Evolutionary conservation across 2,888 invertebrate genomes (phyloP).

Genomic region (Polietes domitor): DNA sequence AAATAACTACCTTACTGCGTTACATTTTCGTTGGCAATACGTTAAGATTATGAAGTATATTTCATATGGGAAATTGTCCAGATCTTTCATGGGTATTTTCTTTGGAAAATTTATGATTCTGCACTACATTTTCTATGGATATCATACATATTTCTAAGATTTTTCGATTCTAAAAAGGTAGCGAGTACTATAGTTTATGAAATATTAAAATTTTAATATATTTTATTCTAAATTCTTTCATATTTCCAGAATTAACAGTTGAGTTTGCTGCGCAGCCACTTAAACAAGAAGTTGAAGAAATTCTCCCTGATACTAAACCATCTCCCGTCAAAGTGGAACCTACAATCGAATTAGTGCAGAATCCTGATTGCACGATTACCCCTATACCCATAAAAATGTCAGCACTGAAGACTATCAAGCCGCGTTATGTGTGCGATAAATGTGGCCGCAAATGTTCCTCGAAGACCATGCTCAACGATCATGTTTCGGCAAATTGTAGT

Average conservation of each 20-base stretch:
- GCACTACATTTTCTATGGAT: too few species aligned
- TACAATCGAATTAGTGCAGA: neutral
- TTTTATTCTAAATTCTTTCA: neutral
- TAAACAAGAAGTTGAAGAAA: slow-evolving; percentile 42
- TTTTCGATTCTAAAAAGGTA: too few species aligned
- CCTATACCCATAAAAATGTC: slow-evolving; percentile 23
- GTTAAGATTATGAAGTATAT: too few species aligned
- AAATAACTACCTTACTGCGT: too few species aligned
- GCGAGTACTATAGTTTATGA: too few species aligned
- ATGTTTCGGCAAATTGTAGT: slow-evolving; percentile 69
- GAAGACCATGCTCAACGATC: slow-evolving; percentile 68
- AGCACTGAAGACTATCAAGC: slow-evolving; percentile 20
- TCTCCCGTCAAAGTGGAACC: slow-evolving; percentile 10
- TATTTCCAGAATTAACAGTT: neutral
- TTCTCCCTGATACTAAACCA: slow-evolving; percentile 35
- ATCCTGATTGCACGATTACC: neutral
- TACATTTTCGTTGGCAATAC: too few species aligned
- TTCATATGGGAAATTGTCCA: too few species aligned
- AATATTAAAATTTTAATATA: too few species aligned
- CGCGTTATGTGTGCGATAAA: slow-evolving; percentile 67
- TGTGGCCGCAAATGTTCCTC: slow-evolving; percentile 70
- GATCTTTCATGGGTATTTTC: too few species aligned
- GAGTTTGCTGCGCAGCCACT: neutral
- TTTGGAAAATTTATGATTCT: too few species aligned
- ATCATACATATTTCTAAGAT: too few species aligned